Evolutionary conservation across 2,113 vertebrate species (phyloP), one percentile per base, ranked within the genome.

Genomic region (Pluvialis apricaria): DNA sequence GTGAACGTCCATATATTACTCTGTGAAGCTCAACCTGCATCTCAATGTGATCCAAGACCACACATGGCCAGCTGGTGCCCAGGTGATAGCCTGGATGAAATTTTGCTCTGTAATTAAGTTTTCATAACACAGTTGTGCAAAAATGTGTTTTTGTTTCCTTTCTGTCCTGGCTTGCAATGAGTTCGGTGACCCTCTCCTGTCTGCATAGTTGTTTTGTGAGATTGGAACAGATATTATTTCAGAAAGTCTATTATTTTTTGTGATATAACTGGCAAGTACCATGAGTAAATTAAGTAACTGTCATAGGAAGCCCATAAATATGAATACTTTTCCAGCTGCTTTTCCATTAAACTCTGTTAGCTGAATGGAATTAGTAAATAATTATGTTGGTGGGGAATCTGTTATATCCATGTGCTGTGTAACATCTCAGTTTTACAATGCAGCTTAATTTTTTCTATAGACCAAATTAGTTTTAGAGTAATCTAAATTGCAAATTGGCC

Each of bases 301-400:
- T 97, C 92, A 84, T 85, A 96, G 96, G 90, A 97, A 94, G 75
- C 68, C 97, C 93, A 95, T 98, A 97, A 97, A 97, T 97, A 96
- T 90, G 96, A 97, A 97, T 94, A 79, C 82, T 97, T 97, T 97
- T 97, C 96, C 97, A 98, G 97, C 97, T 98, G 97, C 86, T 97
- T 98, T 98, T 97, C 97, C 95, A 97, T 97, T 97, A 97, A 97
- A 95, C 90, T 97, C 95, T 91, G 86, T 96, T 97, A 97, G 86
- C 88, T 97, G 97, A 96, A 95, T 97, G 88, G 97, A 98, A 98
- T 98, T 97, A 98, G 97, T 97, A 98, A 98, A 98, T 98, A 98
- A 98, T 98, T 97, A 96, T 92, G 94, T 98, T 98, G 96, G 94
- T 97, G 91, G 96, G 95, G 94, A 98, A 96, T 84, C 96, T 95